phyloP scores from a whole-genome alignment of 2,888 invertebrate species.

The Laspeyria flexula region DNA sequence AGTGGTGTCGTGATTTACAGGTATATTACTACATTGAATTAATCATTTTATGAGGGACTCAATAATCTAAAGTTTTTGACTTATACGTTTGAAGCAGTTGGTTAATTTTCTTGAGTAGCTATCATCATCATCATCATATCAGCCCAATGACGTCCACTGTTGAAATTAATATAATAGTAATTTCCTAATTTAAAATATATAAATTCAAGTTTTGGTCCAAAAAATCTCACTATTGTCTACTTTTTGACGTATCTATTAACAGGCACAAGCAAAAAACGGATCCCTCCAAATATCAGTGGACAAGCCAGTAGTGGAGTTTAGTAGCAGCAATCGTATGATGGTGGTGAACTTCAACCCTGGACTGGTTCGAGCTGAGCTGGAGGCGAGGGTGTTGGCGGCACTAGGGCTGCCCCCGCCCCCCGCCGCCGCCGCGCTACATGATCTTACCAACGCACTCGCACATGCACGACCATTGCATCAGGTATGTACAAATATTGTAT shows the following conservation, averaged over 20 bases:
- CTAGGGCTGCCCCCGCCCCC: constrained; percentile 93
- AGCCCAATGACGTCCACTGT: too few relatives aligned
- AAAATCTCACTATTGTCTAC: too few relatives aligned
- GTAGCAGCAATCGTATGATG: constrained; percentile 90
- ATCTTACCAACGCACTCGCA: constrained; percentile 92
- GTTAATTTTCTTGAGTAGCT: too few relatives aligned
- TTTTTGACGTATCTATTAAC: neutral
- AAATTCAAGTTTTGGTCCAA: too few relatives aligned
- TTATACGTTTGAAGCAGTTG: too few relatives aligned
- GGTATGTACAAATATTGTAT: constrained; percentile 69
- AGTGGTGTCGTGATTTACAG: constrained; percentile 80
- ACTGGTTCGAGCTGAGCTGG: constrained; percentile 92
- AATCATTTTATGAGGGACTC: too few relatives aligned
- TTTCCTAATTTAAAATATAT: too few relatives aligned
- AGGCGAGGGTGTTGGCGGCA: constrained; percentile 94
- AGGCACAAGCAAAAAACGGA: constrained; percentile 76
- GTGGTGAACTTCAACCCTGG: constrained; percentile 96
- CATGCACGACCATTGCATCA: constrained; percentile 96
- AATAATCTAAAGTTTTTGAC: too few relatives aligned
- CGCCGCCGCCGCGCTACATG: constrained; percentile 89
- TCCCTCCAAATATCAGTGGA: constrained; percentile 75
- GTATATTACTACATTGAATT: constrained; percentile 46
- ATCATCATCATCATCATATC: too few relatives aligned
- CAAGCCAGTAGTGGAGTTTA: constrained; percentile 93
- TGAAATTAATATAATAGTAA: too few relatives aligned